Conservation (phyloP, 2,888 invertebrate genomes). For the Drepana falcataria region DNA sequence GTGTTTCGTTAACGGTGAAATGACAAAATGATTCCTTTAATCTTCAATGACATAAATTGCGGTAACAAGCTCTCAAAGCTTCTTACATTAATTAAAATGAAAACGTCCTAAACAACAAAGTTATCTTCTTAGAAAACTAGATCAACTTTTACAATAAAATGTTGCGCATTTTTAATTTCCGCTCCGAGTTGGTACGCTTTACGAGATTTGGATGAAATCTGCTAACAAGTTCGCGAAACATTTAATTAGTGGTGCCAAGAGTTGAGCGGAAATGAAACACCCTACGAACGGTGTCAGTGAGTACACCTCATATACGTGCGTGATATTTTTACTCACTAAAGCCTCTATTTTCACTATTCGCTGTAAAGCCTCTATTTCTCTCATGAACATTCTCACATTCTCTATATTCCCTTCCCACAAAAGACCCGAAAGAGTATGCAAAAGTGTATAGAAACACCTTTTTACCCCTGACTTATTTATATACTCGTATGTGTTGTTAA, state of each 20-base stretch:
- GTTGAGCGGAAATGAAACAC: constrained; percentile 56
- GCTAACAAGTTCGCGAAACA: constrained; percentile 55
- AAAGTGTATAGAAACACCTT: no score
- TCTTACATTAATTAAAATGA: constrained; percentile 20
- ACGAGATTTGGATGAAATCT: constrained; percentile 59
- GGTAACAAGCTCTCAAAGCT: background rate
- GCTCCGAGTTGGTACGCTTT: constrained; percentile 42
- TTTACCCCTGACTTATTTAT: no score
- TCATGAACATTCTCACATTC: constrained; percentile 37
- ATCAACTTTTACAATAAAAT: constrained; percentile 56
- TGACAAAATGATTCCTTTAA: background rate
- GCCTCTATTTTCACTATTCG: constrained; percentile 13
- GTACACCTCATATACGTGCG: constrained; percentile 33
- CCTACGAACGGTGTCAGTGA: constrained; percentile 28
- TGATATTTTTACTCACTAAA: constrained; percentile 18
- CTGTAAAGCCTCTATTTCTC: constrained; percentile 19
- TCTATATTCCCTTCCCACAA: constrained; percentile 3
- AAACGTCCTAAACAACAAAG: constrained; percentile 32
- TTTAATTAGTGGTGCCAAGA: constrained; percentile 58
- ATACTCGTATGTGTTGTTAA: no score
- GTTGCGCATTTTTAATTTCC: constrained; percentile 58
- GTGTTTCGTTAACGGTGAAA: background rate
- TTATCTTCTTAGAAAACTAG: constrained; percentile 30
- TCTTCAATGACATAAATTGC: background rate
- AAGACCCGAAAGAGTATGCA: no score